Percentiles rank a stretch among this genome's conserved stretches.
These are phyloP conservation scores for Chrosomus eos DNA, from an alignment of 2,797 vertebrate species.

Conservation along the genomic window DNA sequence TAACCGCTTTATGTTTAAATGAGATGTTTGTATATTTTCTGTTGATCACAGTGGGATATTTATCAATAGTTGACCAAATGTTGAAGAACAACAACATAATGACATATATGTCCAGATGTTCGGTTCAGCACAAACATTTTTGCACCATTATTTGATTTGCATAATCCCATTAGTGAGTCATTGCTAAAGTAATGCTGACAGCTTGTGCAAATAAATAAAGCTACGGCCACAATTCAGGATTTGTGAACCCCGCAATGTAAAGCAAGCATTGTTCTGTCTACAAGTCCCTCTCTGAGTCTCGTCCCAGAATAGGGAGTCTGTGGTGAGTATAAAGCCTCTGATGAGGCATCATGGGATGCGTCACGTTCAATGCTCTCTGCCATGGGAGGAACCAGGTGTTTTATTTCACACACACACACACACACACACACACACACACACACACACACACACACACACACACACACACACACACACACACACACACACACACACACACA, in stretches of 20 bases:
- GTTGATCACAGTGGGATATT: background rate
- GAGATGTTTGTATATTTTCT: background rate
- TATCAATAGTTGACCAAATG: background rate
- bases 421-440: background rate
- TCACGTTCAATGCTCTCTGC: background rate
- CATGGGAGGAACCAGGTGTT: conserved; percentile 3
- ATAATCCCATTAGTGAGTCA: background rate
- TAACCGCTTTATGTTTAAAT: background rate
- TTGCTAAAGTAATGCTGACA: background rate
- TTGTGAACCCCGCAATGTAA: background rate
- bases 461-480: too few species aligned
- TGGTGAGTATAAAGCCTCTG: background rate
- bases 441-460: too few species aligned
- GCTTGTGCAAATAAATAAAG: background rate
- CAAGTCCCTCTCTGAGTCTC: background rate
- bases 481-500: too few species aligned
- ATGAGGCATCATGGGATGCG: conserved; percentile 16
- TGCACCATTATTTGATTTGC: background rate
- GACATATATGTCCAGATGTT: conserved; percentile 2
- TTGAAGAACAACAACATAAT: background rate
- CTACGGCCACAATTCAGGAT: background rate
- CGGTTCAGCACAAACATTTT: background rate
- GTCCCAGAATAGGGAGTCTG: background rate
- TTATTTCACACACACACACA: background rate
- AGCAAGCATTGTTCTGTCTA: background rate